These are phyloP conservation scores for Eurystomus gularis DNA, from an alignment of 2,113 vertebrate genomes.

Conservation along the genomic window DNA sequence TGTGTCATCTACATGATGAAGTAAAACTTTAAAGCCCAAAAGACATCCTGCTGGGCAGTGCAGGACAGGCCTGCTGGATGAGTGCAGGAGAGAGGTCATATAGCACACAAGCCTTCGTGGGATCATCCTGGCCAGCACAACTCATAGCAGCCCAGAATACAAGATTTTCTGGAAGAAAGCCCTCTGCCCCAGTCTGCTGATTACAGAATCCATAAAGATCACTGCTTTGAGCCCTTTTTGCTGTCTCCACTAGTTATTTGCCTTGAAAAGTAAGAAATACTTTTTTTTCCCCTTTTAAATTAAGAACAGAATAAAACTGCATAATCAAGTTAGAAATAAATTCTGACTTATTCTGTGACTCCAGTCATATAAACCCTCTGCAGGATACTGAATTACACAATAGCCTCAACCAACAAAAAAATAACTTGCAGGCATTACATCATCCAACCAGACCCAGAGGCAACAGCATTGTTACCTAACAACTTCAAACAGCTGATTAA, in stretches of 20 bases:
- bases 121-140: not conserved
- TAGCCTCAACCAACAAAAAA: constrained; percentile 26
- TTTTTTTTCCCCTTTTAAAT: not conserved
- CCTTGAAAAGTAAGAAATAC: not conserved
- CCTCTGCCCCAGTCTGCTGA: not conserved
- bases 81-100: not conserved
- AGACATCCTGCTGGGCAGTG: not conserved
- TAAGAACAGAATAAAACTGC: not conserved
- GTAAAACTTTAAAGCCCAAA: not conserved
- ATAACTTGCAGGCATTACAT: constrained; percentile 33
- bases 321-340: not conserved
- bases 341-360: not conserved
- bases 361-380: not conserved
- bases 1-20: not conserved
- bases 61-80: not conserved
- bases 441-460: constrained; percentile 1
- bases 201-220: not conserved
- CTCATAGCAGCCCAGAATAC: not conserved
- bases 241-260: not conserved
- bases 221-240: not conserved
- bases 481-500: constrained; percentile 41
- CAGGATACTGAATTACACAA: constrained; percentile 43
- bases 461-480: constrained; percentile 34
- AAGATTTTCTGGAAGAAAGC: not conserved
- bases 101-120: not conserved